Base-by-base conservation (phyloP, 2,888 invertebrate species). In the Perdita meconis region DNA sequence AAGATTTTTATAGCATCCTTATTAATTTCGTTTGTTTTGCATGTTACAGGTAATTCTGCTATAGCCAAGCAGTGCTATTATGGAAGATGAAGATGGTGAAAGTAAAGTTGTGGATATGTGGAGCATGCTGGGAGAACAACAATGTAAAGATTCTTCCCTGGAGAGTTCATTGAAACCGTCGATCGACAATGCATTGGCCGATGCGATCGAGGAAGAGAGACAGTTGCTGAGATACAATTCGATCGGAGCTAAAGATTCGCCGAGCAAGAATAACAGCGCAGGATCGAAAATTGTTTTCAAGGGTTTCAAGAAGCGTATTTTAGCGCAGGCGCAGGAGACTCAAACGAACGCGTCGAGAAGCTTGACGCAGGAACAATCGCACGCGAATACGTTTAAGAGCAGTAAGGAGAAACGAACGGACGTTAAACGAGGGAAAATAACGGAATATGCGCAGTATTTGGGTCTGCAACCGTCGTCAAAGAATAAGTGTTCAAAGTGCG, bases 401-500 rank as follows among this genome's bases (percentile, higher is more conserved):
- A 76, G 72, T 50, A 87, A 83, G 47, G 83, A 83, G 0, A 85
- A 82, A 38, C 78, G 69, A 47, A 56, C 65, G 2, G 89, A 89
- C 44, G 77, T 78, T 6, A 91, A 91, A 70, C 83, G 83, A 36
- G 89, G 85, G 68, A 91, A 91, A 72, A 92, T 92, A 77, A 89
- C 92, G 57, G 96, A 96, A 88, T 96, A 96, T 93, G 95, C 95
- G 59, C 96, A 96, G 89, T 96, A 95, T 90, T 93, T 96, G 84
- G 96, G 96, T 13, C 91, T 96, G 69, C 96, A 96, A 89, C 92
- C 91, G 2, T 85, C 90, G 12, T 73, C 85, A 4, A 95, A 95
- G 92, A 95, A 95, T 89, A 96, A 95, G 89, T 97, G 97, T 90
- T 94, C 95, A 51, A 96, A 95, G 90, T 97, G 97, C 92, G 81